Evolutionary conservation across 2,113 vertebrate species (phyloP), one percentile per base, ranked within the genome.

Genomic region (Thamnophis sirtalis): DNA sequence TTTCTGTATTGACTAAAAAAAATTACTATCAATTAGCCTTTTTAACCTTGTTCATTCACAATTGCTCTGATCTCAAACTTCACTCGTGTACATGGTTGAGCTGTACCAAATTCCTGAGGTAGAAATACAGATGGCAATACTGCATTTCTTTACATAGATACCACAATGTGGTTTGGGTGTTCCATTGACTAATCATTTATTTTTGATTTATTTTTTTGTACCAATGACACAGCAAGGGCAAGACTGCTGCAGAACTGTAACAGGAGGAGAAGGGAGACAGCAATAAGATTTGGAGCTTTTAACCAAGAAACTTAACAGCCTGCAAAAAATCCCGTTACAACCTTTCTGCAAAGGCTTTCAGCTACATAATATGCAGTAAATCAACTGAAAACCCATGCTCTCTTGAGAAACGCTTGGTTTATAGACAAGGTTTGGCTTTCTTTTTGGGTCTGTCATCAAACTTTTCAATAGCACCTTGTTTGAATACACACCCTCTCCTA

Each of bases 391-490:
- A 4, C n/a, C n/a, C 43, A n/a, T 38, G n/a, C 17, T 55, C 51
- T 50, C 10, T 51, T 48, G 48, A 53, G 89, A 60, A 48, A 49
- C 33, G 55, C 73, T 24, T n/a, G 60, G 51, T 80, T 89, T 84
- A 48, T 73, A 49, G 51, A 89, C 80, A 58, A 58, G 24, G 43
- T 28, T 89, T 33, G 53, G 56, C 43, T 54, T 91, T 55, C 84
- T 87, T 91, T 49, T 87, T 91, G 56, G 51, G 80, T 50, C 85
- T 93, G 93, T 91, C 90, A 56, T 89, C 90, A 91, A 38, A 86
- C 51, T 73, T 24, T 86, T 93, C 93, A 91, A 60, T 38, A 89
- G 88, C 90, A 91, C 90, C 88, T 58, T 91, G 56, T 84, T 91
- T 91, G 84, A 91, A 85, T 86, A 80, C 88, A 86, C 58, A 80